Conservation (phyloP, 2,888 invertebrate species). For the Nasonovia ribisnigri region DNA sequence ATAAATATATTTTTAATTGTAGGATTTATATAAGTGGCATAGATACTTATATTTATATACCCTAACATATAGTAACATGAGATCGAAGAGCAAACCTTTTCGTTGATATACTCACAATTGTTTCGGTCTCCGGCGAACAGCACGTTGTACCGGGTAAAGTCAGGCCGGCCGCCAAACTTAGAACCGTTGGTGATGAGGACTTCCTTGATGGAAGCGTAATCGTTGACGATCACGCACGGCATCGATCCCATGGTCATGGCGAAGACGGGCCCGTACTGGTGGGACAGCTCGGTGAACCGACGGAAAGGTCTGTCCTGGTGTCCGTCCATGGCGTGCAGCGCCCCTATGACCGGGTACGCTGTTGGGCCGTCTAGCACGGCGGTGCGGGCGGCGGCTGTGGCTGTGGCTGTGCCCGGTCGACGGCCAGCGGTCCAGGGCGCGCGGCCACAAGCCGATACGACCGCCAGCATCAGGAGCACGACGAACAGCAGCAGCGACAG, state of each 20-base stretch:
- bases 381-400: not conserved
- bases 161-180: slow-evolving; percentile 85
- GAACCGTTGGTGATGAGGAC: slow-evolving; percentile 84
- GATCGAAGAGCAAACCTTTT: not conserved
- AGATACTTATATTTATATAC: not conserved
- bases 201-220: slow-evolving; percentile 79
- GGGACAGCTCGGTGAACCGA: slow-evolving; percentile 79
- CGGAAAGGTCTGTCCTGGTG: slow-evolving; percentile 79
- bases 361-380: slow-evolving; percentile 73
- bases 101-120: slow-evolving; percentile 80
- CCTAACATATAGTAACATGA: not conserved
- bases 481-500: not conserved
- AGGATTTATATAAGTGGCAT: not conserved
- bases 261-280: slow-evolving; percentile 81
- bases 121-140: slow-evolving; percentile 88
- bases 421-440: not conserved
- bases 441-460: not conserved
- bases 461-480: not conserved
- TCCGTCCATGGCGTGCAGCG: slow-evolving; percentile 76
- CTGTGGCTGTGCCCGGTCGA: not conserved
- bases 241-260: slow-evolving; percentile 78
- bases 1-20: not conserved
- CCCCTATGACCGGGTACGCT: slow-evolving; percentile 80
- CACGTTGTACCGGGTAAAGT: slow-evolving; percentile 84
- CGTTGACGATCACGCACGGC: slow-evolving; percentile 82